Evolutionary conservation across 2,888 invertebrate species (phyloP).

Genomic region (Plagiodera versicolora): DNA sequence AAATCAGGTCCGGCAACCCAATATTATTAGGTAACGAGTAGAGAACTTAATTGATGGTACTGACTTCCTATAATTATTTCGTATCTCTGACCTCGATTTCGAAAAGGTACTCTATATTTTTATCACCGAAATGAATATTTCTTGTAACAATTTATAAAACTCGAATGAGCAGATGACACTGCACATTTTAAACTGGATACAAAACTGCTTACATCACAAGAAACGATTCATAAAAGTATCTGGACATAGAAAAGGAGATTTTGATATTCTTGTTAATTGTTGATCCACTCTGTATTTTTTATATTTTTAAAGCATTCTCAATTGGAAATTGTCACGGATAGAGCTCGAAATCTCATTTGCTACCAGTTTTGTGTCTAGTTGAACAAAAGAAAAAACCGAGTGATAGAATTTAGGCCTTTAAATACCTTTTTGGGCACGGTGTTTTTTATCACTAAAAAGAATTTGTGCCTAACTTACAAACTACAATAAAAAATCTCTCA

Average conservation of each 20-base stretch:
- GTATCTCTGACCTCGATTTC: constrained; percentile 21
- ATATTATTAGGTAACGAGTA: background rate
- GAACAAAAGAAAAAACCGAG: constrained; percentile 21
- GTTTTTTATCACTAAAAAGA: constrained; percentile 47
- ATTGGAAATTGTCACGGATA: too few species aligned
- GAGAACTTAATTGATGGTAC: background rate
- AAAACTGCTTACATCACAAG: too few species aligned
- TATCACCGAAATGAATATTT: constrained; percentile 43
- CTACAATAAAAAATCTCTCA: constrained; percentile 54
- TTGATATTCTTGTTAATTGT: too few species aligned
- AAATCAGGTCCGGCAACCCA: background rate
- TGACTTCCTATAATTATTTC: background rate
- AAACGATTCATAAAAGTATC: too few species aligned
- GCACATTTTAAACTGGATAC: constrained; percentile 7
- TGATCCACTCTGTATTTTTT: too few species aligned
- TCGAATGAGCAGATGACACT: constrained; percentile 9
- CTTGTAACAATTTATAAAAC: constrained; percentile 27
- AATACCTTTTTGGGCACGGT: constrained; percentile 36
- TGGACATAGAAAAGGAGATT: too few species aligned
- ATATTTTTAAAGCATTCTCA: too few species aligned
- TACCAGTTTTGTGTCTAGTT: constrained; percentile 18
- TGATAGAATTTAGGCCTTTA: constrained; percentile 39
- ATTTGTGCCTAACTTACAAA: constrained; percentile 49
- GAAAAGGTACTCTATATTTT: constrained; percentile 49
- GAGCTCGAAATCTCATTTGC: too few species aligned